Base-by-base conservation (phyloP, 2,113 vertebrate species). In the Centropus unirufus region DNA sequence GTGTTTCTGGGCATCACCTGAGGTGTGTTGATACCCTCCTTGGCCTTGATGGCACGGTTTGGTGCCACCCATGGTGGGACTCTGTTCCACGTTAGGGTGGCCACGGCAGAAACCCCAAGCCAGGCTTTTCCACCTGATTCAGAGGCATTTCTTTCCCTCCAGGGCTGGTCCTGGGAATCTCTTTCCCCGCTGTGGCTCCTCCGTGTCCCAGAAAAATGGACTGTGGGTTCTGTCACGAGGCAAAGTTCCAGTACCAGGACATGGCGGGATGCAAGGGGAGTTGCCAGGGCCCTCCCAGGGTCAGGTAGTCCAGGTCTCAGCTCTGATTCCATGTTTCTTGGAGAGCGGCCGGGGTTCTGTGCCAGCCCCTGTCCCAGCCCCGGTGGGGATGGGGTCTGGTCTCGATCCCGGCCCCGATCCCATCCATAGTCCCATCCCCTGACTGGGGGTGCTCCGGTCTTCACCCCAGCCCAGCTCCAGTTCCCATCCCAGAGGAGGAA, bases 111-210 rank as follows among this genome's bases (percentile, higher is more conserved):
- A 62, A 2, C 14, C 36, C n/a, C n/a, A 34, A 12, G 9, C 1
- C 0, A 15, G 39, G 12, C 13, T 61, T 7, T 1, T 42, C 39
- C 27, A 22, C 8, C 15, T 4, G 1, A 5, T 76, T 66, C 23
- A 21, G 58, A 72, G 10, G 19, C 7, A 21, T 66, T 29, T 42
- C 27, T 24, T 20, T 14, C 19, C 10, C 7, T 46, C 67, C 52
- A 5, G 29, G 20, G 14, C 14, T 42, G 46, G 6, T 30, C 15
- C 34, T 26, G 59, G 34, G 32, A 52, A 12, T 17, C 21, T 12
- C 15, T 73, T 44, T 6, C 15, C 9, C 8, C 20, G 1, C 0
- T 3, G 32, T 14, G 32, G n/a, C 23, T 72, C 22, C 40, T 72
- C 46, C 30, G 6, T 5, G 30, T 23, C 21, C 49, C 21, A 12